A percentile compares a stretch with the other conserved stretches of the same genome.
Conservation (phyloP, 2,113 vertebrate species). For the Nothoprocta pentlandii region DNA sequence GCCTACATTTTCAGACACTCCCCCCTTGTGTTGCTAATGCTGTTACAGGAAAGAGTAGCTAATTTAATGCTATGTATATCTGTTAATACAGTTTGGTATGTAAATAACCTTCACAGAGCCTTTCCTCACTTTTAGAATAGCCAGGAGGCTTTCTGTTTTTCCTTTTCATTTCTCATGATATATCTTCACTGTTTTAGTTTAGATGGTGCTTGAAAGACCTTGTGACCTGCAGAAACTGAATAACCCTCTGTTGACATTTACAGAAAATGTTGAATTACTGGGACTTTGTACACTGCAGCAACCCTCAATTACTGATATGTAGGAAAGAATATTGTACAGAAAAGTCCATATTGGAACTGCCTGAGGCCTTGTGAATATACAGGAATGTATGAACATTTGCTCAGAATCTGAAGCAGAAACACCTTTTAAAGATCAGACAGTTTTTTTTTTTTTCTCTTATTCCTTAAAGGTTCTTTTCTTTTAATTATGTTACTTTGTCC, state of each 20-base stretch:
- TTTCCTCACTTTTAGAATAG: not conserved
- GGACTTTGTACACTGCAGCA: slow-evolving; percentile 23
- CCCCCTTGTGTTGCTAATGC: not conserved
- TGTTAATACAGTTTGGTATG: not conserved
- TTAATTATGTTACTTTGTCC: not conserved
- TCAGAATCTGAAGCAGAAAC: slow-evolving; percentile 40
- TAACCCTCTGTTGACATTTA: slow-evolving; percentile 64
- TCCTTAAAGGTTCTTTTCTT: not conserved
- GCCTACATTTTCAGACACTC: not conserved
- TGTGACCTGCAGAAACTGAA: slow-evolving; percentile 18
- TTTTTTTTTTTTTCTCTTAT: not conserved
- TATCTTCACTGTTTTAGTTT: not conserved
- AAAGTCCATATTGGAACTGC: slow-evolving; percentile 55
- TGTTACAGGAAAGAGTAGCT: not conserved
- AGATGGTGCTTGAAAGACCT: not conserved
- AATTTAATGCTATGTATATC: not conserved
- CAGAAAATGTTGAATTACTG: slow-evolving; percentile 66
- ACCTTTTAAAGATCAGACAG: slow-evolving; percentile 63
- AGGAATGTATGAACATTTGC: slow-evolving; percentile 31
- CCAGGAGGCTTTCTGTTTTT: not conserved
- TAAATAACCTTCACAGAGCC: not conserved
- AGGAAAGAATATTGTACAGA: slow-evolving; percentile 33
- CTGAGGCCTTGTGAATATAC: slow-evolving; percentile 48
- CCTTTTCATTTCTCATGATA: not conserved
- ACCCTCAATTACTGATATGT: slow-evolving; percentile 56